Evolutionary conservation across 2,888 invertebrate genomes (phyloP).

Genomic region (Ceraclea dissimilis): DNA sequence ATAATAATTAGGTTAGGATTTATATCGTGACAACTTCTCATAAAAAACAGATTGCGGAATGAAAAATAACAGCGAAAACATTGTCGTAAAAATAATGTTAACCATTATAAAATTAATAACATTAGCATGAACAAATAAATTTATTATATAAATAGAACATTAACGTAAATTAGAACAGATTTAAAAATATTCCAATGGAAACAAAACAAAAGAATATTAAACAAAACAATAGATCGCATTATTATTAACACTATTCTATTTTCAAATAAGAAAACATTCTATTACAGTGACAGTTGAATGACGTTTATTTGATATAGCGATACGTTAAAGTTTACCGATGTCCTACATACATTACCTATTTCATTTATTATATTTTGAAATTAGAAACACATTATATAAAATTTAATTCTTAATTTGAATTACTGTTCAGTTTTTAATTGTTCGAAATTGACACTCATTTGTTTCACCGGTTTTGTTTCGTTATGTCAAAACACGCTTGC

Average conservation of each 20-base stretch:
- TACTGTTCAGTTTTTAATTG: neutral
- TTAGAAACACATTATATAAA: no score
- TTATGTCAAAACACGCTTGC: neutral
- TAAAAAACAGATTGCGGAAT: no score
- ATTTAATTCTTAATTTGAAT: no score
- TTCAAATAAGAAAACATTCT: neutral
- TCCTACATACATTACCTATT: no score
- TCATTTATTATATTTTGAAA: no score
- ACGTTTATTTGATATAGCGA: neutral
- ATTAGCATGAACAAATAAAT: neutral
- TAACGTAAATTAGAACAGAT: no score
- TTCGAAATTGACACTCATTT: neutral
- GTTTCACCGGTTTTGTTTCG: neutral
- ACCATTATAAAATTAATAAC: neutral
- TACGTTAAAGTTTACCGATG: no score
- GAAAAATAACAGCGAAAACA: neutral
- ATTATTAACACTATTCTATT: neutral
- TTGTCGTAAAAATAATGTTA: neutral
- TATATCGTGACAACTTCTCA: neutral
- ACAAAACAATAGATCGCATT: neutral
- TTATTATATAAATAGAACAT: no score
- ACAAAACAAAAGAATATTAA: neutral
- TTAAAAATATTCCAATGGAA: no score
- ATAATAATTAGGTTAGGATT: neutral
- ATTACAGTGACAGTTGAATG: neutral